A percentile compares a stretch with the other conserved stretches of the same genome.
Evolutionary conservation across 1,140 invertebrate species (phyloP).

Genomic region (Cydia splendana): DNA sequence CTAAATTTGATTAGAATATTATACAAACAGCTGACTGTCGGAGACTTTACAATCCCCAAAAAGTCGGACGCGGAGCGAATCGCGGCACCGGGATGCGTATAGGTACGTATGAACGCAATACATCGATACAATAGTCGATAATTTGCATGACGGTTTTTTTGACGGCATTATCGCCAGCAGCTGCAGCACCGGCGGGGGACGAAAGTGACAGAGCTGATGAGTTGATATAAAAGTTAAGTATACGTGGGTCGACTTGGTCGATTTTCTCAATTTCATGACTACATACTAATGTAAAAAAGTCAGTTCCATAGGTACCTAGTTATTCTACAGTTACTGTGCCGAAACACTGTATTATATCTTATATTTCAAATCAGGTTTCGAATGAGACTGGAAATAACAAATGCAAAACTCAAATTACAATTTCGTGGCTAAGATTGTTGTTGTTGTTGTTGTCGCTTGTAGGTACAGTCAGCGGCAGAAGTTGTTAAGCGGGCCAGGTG

Average conservation of each 20-base stretch:
- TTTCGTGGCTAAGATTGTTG: no score
- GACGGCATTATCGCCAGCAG: slow-evolving; percentile 62
- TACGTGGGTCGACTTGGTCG: not conserved
- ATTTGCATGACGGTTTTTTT: slow-evolving; percentile 79
- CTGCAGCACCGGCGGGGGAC: slow-evolving; percentile 47
- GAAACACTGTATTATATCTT: no score
- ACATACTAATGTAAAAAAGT: not conserved
- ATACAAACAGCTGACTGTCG: slow-evolving; percentile 61
- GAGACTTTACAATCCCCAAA: slow-evolving; percentile 60
- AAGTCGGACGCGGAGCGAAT: slow-evolving; percentile 69
- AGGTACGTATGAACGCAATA: slow-evolving; percentile 55
- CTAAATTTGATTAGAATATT: not conserved
- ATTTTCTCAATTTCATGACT: not conserved
- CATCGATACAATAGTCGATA: slow-evolving; percentile 68
- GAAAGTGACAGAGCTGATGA: slow-evolving; percentile 35
- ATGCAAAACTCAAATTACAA: no score
- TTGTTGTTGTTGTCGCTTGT: no score
- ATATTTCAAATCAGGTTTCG: no score
- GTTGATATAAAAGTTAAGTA: not conserved
- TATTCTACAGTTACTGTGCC: no score
- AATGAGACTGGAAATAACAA: no score
- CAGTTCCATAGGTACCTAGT: no score
- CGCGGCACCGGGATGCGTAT: slow-evolving; percentile 61
- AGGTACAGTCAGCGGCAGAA: no score
- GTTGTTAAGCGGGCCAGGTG: no score